Base-by-base conservation (phyloP, 2,888 invertebrate species). In the Agrilus mali region DNA sequence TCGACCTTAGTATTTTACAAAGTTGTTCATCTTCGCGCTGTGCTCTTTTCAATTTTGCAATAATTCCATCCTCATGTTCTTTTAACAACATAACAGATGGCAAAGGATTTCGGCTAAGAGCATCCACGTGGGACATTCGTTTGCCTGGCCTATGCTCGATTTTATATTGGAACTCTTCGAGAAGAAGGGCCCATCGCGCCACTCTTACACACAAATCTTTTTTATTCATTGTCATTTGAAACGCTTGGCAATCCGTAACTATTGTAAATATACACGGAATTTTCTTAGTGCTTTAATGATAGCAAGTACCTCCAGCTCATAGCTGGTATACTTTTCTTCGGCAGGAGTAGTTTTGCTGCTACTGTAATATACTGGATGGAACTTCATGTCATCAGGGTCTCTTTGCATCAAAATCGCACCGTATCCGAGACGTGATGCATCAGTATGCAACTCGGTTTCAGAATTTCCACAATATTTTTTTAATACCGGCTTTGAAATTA, bases 271-370 rank as follows among this genome's bases (percentile, higher is more conserved):
- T 1, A 57, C 49, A 8, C 58, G 37, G 46, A 61, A 61, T 38
- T 58, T 60, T 33, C 58, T 58, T 1, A 61, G 39, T 2, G 60
- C 54, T 47, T 57, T 43, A 12, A 61, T 50, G 6, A 62, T 47
- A 0, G 59, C 60, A 6, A 62, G 38, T 1, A 60, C 59, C 51
- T 63, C 60, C 5, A 64, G 42, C 34, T 62, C 59, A 43, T 63
- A 63, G 13, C 57, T 58, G n/a, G 41, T 38, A 36, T 58, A 60
- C 40, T 54, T 55, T 22, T 52, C 47, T 48, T 62, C 55, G 8
- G 55, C 52, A 3, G 47, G 43, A 0, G 54, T 54, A 0, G 59
- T 59, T 41, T 57, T 58, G 14, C 48, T 47, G 20, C 59, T 60
- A 48, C 54, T 50, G 33, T 48, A 62, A 41, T 56, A 53, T 1